Percentiles rank a stretch among this genome's conserved stretches.
These are phyloP conservation scores for Penaeus vannamei DNA, from an alignment of 1,140 invertebrate species.

Conservation along the genomic window DNA sequence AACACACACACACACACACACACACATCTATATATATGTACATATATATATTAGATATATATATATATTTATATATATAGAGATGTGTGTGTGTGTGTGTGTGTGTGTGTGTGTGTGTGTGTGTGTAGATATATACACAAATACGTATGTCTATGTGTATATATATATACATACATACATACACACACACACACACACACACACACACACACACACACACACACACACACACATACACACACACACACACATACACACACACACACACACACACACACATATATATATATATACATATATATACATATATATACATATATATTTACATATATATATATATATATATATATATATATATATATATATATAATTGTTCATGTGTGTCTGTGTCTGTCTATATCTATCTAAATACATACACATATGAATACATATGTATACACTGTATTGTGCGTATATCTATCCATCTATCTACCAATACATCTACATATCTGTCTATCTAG, in stretches of 20 bases:
- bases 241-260: constrained; percentile 28
- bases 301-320: constrained; percentile 34
- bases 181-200: too few species aligned
- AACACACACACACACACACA: too few species aligned
- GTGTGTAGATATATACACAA: too few species aligned
- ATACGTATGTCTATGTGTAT: too few species aligned
- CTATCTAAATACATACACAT: neutral
- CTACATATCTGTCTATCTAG: neutral
- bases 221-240: neutral
- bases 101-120: too few species aligned
- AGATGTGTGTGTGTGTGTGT: too few species aligned
- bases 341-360: neutral
- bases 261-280: neutral
- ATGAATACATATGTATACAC: constrained; percentile 8
- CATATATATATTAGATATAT: too few species aligned
- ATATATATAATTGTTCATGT: neutral
- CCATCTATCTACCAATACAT: neutral
- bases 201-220: too few species aligned
- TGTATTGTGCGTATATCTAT: neutral
- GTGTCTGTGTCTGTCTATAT: neutral
- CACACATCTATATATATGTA: too few species aligned
- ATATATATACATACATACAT: too few species aligned
- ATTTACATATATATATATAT: neutral
- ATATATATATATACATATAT: constrained; percentile 37
- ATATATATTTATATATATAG: too few species aligned